Base-by-base conservation (phyloP, 2,113 vertebrate species). In the Sisor rabdophorus region DNA sequence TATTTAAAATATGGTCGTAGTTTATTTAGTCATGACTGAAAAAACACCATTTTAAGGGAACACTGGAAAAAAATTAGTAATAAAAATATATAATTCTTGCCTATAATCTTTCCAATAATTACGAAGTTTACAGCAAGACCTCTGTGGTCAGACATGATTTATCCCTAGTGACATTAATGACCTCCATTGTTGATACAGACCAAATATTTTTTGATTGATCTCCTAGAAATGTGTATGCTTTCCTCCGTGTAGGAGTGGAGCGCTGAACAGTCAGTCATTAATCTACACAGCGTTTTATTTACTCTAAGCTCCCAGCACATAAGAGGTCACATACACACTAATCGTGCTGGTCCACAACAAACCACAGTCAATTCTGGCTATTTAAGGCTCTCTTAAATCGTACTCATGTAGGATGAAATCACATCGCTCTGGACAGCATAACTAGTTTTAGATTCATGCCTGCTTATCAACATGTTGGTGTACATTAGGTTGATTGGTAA, bases 201-300 rank as follows among this genome's bases (percentile, higher is more conserved):
- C 67, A 83, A 83, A 86, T 91, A 86, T 88, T 88, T 36, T 89
- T 87, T 82, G 88, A 91, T 90, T 88, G 88, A 90, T 91, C 81
- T 77, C 87, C 68, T 82, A 80, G 79, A 86, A 90, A 89, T 88
- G 61, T 82, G 79, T 87, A 82, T 24, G 69, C 82, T 83, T 84
- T 85, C 82, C 78, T 84, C 84, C 85, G 78, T 79, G 79, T 82
- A 86, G 84, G 81, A 88, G 83, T 83, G 85, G 87, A 83, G 80
- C 65, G 85, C 83, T 74, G 60, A 83, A 87, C 87, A 89, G 81
- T 87, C 83, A 81, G 86, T 88, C 89, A 91, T 91, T 89, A 91
- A 90, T 92, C 90, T 88, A 87, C 87, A 87, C 85, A 77, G 85
- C 87, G 87, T 90, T 90, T 89, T 90, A 89, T 90, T 91, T 91